Evolutionary conservation across 2,888 invertebrate genomes (phyloP).

Genomic region (Leptopilina myrica): DNA sequence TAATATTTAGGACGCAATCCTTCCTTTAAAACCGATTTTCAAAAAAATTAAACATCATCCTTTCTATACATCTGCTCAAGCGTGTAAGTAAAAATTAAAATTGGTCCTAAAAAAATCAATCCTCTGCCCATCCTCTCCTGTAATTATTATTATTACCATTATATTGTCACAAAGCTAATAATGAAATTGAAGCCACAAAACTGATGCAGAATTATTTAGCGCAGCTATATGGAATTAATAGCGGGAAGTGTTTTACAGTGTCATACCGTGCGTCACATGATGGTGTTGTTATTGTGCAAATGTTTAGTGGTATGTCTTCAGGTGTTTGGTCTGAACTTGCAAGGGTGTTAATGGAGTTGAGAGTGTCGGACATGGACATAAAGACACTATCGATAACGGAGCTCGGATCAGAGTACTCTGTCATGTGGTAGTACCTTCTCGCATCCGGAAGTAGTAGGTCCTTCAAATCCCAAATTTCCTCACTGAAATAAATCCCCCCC

Average conservation of each 20-base stretch:
- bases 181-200: too few relatives aligned
- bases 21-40: too few relatives aligned
- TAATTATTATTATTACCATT: too few relatives aligned
- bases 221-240: background rate
- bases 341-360: conserved; percentile 76
- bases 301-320: conserved; percentile 75
- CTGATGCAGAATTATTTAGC: too few relatives aligned
- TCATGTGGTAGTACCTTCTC: conserved; percentile 68
- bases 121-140: too few relatives aligned
- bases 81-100: too few relatives aligned
- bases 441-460: conserved; percentile 59
- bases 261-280: conserved; percentile 74
- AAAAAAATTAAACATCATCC: too few relatives aligned
- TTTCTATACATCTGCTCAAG: too few relatives aligned
- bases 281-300: conserved; percentile 72
- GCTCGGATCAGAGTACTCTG: conserved; percentile 73
- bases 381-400: conserved; percentile 75
- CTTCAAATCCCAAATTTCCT: conserved; percentile 65
- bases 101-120: too few relatives aligned
- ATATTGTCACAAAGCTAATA: too few relatives aligned
- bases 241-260: conserved; percentile 48
- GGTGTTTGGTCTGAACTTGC: conserved; percentile 76
- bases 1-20: too few relatives aligned
- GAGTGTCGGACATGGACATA: conserved; percentile 76
- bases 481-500: conserved; percentile 69